A percentile compares a stretch with the other conserved stretches of the same genome.
Evolutionary conservation across 1,140 invertebrate genomes (phyloP).

Genomic region (Sinonovacula constricta): DNA sequence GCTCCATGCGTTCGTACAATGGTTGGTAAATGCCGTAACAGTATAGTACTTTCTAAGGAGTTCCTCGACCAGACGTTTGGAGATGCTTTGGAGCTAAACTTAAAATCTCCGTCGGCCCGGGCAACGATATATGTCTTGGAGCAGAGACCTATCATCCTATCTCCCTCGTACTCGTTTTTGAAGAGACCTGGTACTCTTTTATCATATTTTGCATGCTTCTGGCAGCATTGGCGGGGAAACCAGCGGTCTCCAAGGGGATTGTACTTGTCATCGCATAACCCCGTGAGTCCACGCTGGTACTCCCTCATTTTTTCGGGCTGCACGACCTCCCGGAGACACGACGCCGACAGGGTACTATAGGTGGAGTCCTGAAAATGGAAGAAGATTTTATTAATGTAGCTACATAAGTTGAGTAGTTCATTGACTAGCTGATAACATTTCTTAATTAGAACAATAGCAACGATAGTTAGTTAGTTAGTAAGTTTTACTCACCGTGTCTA

Average conservation of each 20-base stretch:
- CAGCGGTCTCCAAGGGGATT: slow-evolving; percentile 13
- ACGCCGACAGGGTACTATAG: slow-evolving; percentile 4
- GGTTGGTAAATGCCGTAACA: slow-evolving; percentile 47
- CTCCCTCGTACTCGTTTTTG: slow-evolving; percentile 8
- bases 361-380: slow-evolving; percentile 2
- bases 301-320: slow-evolving; percentile 4
- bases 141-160: background rate
- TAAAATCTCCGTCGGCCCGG: background rate
- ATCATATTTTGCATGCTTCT: slow-evolving; percentile 9
- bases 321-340: slow-evolving; percentile 15
- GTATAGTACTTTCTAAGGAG: slow-evolving; percentile 9
- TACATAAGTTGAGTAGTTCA: too few relatives aligned
- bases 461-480: background rate
- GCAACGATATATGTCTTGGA: background rate
- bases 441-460: background rate
- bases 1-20: slow-evolving; percentile 25
- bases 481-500: background rate
- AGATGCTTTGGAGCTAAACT: slow-evolving; percentile 3
- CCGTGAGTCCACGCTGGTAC: slow-evolving; percentile 4
- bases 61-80: slow-evolving; percentile 5
- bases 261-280: slow-evolving; percentile 18
- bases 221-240: slow-evolving; percentile 9
- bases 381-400: too few relatives aligned
- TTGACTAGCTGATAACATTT: too few relatives aligned
- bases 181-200: slow-evolving; percentile 6